Evolutionary conservation across 2,888 invertebrate species (phyloP), one percentile per base, ranked within the genome.

Genomic region (Pyrrhosoma nymphula): DNA sequence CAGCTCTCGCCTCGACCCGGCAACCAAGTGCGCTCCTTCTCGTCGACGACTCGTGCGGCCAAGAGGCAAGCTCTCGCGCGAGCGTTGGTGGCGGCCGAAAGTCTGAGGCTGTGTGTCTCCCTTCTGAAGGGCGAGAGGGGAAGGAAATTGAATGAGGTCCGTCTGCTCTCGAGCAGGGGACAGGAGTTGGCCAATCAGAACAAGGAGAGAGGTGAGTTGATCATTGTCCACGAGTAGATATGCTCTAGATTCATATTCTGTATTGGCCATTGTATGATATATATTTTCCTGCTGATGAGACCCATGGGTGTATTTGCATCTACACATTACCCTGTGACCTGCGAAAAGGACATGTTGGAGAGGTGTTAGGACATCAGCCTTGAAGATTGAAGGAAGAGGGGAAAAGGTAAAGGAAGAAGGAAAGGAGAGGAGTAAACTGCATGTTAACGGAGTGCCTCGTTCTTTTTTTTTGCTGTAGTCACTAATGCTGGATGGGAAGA

Each of bases 121-220:
- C 97, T 98, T 96, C 97, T 98, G 63, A 97, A 98, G 16, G 98
- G 98, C 96, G 98, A 98, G 96, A 97, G 98, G 96, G 98, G 98
- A 95, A 97, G 98, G 96, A 98, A 98, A 96, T 97, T 98, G 96
- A 97, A 97, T 0, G 97, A 97, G 96, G 97, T 98, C 95, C 97
- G 98, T 96, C 97, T 97, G 96, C 97, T 98, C 96, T 98, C 98
- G 97, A 97, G 98, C 96, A 97, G 97, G 96, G 98, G 98, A 96
- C 97, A 97, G 88, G 97, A 97, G 95, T 96, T 98, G 93, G 97
- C 97, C 75, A 98, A 98, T 96, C 97, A 98, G 96, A 98, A 98
- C 96, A 98, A 98, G 96, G 98, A 98, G 96, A 97, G 97, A 96
- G 98, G 98, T 98, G 97, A 97, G 97, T 95, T 39, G 95, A 56